Evolutionary conservation across 1,140 invertebrate genomes (phyloP), one percentile per base, ranked within the genome.

Genomic region (Cyrtorhinus lividipennis): DNA sequence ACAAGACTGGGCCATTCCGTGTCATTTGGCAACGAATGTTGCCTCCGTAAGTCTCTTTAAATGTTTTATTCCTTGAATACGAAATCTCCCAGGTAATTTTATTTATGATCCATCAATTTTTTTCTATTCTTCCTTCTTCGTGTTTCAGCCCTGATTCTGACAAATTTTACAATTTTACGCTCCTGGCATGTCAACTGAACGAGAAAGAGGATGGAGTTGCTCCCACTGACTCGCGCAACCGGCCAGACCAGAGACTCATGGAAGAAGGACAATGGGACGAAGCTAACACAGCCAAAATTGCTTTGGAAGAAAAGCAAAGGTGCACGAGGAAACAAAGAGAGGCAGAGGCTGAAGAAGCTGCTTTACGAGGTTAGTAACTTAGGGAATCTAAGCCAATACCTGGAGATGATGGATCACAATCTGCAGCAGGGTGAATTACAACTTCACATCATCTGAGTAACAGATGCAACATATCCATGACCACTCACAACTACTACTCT

Each of bases 191-290:
- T 72, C 92, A 99, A 77, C 76, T 99, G 57, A 99, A 99, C 74
- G 96, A 99, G 75, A 78, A 80, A 10, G 95, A 99, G 77, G 83
- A 88, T 2, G 87, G 83, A 44, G 83, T 98, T 24, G 93, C 95
- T 25, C 95, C 95, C 15, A 98, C 96, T 0, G 97, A 99, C 79
- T 88, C 87, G 18, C 82, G 96, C n/a, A 74, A 81, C 22, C 80
- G 95, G 64, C 95, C 95, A 48, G 95, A 99, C 81, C 95, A 98
- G 76, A 82, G 94, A 56, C 80, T 97, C 48, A 99, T 99, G 95
- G 97, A 99, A 75, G 81, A 94, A 62, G 94, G 92, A 5, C 71
- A 78, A 18, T 99, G 95, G 95, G 93, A 99, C 69, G 92, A 95
- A 68, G 95, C 95, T 26, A 99, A 99, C 77, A 73, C 80, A 15